Evolutionary conservation across 2,113 vertebrate species (phyloP).

Genomic region (Mola mola): DNA sequence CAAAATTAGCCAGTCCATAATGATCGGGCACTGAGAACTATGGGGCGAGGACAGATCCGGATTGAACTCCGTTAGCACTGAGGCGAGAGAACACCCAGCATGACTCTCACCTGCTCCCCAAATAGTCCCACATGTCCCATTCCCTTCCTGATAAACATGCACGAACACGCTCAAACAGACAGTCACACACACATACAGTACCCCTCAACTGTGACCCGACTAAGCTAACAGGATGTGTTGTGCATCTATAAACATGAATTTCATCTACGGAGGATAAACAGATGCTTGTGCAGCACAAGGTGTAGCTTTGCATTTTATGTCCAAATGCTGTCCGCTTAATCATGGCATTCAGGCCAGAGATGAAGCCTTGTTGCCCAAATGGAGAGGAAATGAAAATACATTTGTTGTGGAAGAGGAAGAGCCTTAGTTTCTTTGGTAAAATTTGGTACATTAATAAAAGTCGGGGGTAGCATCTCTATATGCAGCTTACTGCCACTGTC

Average conservation of each 20-base stretch:
- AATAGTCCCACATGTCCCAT: slow-evolving; percentile 51
- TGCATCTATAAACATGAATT: slow-evolving; percentile 67
- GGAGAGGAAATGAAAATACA: slow-evolving; percentile 40
- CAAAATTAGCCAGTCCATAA: slow-evolving; percentile 54
- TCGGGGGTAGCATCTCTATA: neutral
- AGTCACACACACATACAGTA: slow-evolving; percentile 39
- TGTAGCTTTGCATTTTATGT: slow-evolving; percentile 38
- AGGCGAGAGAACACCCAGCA: slow-evolving; percentile 65
- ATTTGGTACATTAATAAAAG: slow-evolving; percentile 29
- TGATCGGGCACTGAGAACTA: slow-evolving; percentile 37
- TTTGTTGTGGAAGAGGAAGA: slow-evolving; percentile 39
- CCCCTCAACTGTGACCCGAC: slow-evolving; percentile 66
- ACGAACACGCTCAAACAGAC: slow-evolving; percentile 34
- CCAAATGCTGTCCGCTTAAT: slow-evolving; percentile 36
- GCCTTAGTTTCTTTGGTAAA: slow-evolving; percentile 18
- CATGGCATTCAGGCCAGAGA: slow-evolving; percentile 13
- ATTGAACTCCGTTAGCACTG: slow-evolving; percentile 72
- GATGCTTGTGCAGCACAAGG: slow-evolving; percentile 32
- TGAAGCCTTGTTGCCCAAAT: slow-evolving; percentile 45
- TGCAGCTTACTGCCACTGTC: slow-evolving; percentile 8
- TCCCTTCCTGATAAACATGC: slow-evolving; percentile 56
- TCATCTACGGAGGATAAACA: slow-evolving; percentile 55
- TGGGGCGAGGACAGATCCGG: slow-evolving; percentile 24
- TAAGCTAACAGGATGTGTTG: slow-evolving; percentile 62
- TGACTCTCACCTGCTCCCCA: slow-evolving; percentile 66